Conservation (phyloP, 2,113 vertebrate genomes). For the Varanus komodoensis region DNA sequence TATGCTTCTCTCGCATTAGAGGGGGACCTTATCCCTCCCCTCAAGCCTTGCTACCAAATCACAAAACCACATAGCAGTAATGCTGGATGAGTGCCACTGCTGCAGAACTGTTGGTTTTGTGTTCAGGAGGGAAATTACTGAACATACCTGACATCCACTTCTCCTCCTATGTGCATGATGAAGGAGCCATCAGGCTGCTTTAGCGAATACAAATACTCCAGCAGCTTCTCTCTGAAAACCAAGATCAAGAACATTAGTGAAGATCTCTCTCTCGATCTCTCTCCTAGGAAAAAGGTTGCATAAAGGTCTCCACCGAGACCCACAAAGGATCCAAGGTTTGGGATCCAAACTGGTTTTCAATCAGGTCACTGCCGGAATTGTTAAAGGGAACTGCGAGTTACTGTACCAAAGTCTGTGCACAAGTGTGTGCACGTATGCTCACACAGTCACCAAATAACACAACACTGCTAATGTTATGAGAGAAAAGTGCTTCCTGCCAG, state of each 20-base stretch:
- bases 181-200: slow-evolving; percentile 96
- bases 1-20: background rate
- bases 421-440: background rate
- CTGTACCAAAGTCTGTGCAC: background rate
- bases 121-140: slow-evolving; percentile 2
- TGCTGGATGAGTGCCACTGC: background rate
- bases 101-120: background rate
- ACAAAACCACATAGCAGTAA: background rate
- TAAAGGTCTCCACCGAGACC: no score
- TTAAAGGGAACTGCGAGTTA: background rate
- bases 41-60: background rate
- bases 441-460: background rate
- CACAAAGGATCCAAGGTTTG: background rate
- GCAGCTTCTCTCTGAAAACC: slow-evolving; percentile 89
- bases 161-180: slow-evolving; percentile 94
- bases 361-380: no score
- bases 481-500: background rate
- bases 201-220: slow-evolving; percentile 88
- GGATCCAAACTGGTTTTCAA: background rate
- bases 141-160: slow-evolving; percentile 96
- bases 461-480: background rate
- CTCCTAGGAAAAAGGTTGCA: background rate
- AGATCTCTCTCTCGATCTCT: no score
- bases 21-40: background rate
- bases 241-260: fast-evolving